These are phyloP conservation scores for Pseudorhombus dupliciocellatus DNA, from an alignment of 2,113 vertebrate genomes.

Conservation along the genomic window DNA sequence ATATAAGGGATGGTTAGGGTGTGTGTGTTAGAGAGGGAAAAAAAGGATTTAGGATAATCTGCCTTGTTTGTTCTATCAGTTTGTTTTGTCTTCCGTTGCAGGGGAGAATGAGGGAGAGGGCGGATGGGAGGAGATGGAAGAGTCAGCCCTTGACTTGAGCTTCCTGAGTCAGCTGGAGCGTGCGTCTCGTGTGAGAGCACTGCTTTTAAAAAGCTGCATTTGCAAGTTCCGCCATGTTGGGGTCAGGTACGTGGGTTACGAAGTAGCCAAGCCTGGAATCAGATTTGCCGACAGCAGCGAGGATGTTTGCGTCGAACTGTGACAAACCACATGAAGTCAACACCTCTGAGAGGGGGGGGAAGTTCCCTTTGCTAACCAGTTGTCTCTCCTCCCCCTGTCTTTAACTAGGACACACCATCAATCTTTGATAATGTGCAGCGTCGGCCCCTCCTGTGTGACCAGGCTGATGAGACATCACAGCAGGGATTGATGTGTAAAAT, in stretches of 20 bases:
- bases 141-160: conserved; percentile 24
- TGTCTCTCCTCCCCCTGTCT: conserved; percentile 46
- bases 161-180: conserved; percentile 43
- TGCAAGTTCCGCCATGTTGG: conserved; percentile 11
- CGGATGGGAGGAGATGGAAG: conserved; percentile 41
- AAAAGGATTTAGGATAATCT: conserved; percentile 60
- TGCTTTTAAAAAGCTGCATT: conserved; percentile 43
- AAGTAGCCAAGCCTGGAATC: background rate
- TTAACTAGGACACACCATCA: conserved; percentile 80
- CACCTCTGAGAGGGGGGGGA: conserved; percentile 37
- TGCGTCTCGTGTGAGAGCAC: conserved; percentile 19
- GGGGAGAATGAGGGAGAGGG: conserved; percentile 33
- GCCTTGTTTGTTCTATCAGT: conserved; percentile 67
- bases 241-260: conserved; percentile 30
- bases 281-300: conserved; percentile 10
- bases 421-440: conserved; percentile 77
- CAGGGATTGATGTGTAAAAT: conserved; percentile 78
- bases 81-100: conserved; percentile 63
- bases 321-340: conserved; percentile 25
- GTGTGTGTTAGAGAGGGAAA: conserved; percentile 46
- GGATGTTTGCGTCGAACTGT: conserved; percentile 25
- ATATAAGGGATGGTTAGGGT: conserved; percentile 66
- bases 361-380: conserved; percentile 40
- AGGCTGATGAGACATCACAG: conserved; percentile 76
- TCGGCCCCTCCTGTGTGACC: conserved; percentile 74